Conservation (phyloP, 1,140 invertebrate species). For the Sitobion miscanthi region DNA sequence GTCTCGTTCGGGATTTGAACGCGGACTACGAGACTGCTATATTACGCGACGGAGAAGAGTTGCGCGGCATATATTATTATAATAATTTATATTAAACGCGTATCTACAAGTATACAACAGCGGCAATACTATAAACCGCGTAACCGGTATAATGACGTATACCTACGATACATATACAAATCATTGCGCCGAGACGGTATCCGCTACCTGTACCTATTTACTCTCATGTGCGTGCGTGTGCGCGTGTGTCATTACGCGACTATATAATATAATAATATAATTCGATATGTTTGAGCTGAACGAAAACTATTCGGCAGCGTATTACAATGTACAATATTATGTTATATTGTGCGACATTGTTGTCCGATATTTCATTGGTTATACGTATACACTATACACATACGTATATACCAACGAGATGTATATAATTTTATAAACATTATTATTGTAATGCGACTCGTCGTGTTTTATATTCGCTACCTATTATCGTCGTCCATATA, state of each 20-base stretch:
- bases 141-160: background rate
- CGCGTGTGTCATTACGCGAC: background rate
- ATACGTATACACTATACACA: background rate
- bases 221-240: background rate
- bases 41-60: background rate
- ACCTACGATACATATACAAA: background rate
- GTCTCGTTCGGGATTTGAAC: constrained; percentile 23
- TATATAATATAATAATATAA: constrained; percentile 8
- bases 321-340: background rate
- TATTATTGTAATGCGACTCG: background rate
- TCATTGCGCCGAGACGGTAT: background rate
- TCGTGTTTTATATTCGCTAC: background rate
- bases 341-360: background rate
- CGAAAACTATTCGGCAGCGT: background rate
- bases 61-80: constrained; percentile 2
- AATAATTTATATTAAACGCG: background rate
- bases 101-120: background rate
- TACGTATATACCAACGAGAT: background rate
- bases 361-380: background rate
- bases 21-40: background rate
- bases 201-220: background rate
- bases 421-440: background rate
- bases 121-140: background rate
- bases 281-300: constrained; percentile 1
- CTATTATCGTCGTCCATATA: background rate